Percentiles rank a stretch among this genome's conserved stretches.
phyloP scores from a whole-genome alignment of 2,113 vertebrate species.

The Oostethus manadensis region DNA sequence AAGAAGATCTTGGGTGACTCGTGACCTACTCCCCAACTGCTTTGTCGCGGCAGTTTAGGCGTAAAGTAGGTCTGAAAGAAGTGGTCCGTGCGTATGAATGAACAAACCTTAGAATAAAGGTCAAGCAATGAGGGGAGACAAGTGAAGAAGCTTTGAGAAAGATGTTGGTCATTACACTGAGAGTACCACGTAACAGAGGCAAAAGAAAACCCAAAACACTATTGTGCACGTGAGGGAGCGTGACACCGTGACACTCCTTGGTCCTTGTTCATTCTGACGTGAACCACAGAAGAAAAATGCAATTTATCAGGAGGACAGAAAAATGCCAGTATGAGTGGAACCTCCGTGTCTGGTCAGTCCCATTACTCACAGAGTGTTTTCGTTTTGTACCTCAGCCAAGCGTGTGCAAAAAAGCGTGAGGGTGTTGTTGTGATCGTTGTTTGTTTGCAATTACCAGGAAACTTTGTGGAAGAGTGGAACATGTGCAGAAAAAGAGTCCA shows the following conservation, averaged over 20 bases:
- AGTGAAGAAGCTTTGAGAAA: conserved; percentile 11
- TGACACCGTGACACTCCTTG: conserved; percentile 18
- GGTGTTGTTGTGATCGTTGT: conserved; percentile 38
- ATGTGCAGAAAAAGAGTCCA: too few species aligned
- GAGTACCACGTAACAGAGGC: not conserved
- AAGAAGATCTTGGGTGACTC: not conserved
- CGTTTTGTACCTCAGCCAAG: not conserved
- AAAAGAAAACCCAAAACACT: not conserved
- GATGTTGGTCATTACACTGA: not conserved
- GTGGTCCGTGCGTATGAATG: not conserved
- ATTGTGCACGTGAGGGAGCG: not conserved
- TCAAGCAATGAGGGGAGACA: conserved; percentile 6
- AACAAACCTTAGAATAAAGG: not conserved
- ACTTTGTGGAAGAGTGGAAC: not conserved
- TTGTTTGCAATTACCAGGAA: conserved; percentile 4
- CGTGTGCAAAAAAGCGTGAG: too few species aligned
- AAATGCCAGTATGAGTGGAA: conserved; percentile 12
- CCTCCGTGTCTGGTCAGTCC: not conserved
- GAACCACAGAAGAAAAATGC: conserved; percentile 28
- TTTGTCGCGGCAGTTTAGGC: not conserved
- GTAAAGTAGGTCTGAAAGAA: not conserved
- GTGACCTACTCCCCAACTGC: not conserved
- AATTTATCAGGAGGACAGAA: conserved; percentile 27
- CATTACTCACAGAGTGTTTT: conserved; percentile 16
- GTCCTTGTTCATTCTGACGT: conserved; percentile 18